Evolutionary conservation across 2,888 invertebrate genomes (phyloP), one percentile per base, ranked within the genome.

Genomic region (Cremastobaeus sp.): DNA sequence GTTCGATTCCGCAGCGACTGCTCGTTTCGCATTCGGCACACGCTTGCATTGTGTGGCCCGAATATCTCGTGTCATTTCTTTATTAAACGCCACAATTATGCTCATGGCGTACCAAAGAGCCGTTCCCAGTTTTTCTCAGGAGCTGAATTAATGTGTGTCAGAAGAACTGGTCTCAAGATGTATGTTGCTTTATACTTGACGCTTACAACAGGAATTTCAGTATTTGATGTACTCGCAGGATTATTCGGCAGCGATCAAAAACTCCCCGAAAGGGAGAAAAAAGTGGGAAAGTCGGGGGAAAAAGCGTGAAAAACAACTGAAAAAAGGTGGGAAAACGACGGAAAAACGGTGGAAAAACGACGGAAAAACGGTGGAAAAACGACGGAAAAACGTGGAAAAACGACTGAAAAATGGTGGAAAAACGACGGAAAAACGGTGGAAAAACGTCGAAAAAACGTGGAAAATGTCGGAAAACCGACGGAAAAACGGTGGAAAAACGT

Each of bases 11-110:
- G 28, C 35, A 34, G 34, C 25, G 17, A 3, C 59, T n/a, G n/a
- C n/a, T 72, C 65, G 69, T 76, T 76, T 77, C 66, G 60, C 50
- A 73, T 76, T 65, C 70, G 57, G 55, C 48, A 54, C 76, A 72
- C 68, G 66, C 64, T 37, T 76, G 66, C 76, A 80, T 79, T 76
- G 78, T 79, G 77, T 78, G 81, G 74, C 78, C 82, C 81, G 79
- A 81, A 82, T 84, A 81, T 80, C 79, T 74, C 78, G 81, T 79
- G 82, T 84, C 82, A 81, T 81, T 83, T 83, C 81, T 81, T 81
- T 83, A 84, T 84, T 83, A 82, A 83, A 82, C 75, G 78, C 77
- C 78, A 77, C 77, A 78, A 80, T 79, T 79, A 79, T 75, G 77
- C 74, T 77, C 59, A 59, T 70, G 54, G 71, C 76, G 60, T 72